A percentile compares a stretch with the other conserved stretches of the same genome.
Evolutionary conservation across 2,888 invertebrate species (phyloP).

Genomic region (Pilophorus perplexus): DNA sequence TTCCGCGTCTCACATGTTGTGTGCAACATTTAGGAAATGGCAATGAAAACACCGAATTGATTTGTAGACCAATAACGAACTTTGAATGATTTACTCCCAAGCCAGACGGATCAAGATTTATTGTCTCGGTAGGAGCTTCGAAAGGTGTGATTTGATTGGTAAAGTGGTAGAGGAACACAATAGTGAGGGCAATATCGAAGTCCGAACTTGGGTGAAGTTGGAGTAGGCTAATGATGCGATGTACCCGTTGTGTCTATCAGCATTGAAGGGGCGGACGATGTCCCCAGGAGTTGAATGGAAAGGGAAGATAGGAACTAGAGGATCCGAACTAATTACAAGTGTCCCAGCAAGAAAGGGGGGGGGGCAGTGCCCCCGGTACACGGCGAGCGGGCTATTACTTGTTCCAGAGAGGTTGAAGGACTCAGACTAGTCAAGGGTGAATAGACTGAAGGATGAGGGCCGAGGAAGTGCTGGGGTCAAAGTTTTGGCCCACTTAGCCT

Average conservation of each 20-base stretch:
- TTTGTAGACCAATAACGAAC: too few relatives aligned
- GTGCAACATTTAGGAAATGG: too few relatives aligned
- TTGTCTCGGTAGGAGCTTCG: too few relatives aligned
- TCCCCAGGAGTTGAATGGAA: conserved; percentile 10
- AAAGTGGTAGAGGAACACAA: not conserved
- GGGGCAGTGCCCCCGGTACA: not conserved
- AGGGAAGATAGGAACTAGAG: not conserved
- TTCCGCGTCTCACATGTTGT: too few relatives aligned
- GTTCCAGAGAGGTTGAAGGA: not conserved
- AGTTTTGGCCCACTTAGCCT: conserved; percentile 32
- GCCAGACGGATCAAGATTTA: too few relatives aligned
- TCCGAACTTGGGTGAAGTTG: not conserved
- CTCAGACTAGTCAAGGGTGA: conserved; percentile 2
- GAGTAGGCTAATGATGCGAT: conserved; percentile 28
- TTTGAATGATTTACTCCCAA: too few relatives aligned
- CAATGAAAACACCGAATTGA: too few relatives aligned
- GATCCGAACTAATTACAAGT: conserved; percentile 32
- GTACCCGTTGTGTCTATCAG: conserved; percentile 19
- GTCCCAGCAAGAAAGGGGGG: conserved; percentile 11
- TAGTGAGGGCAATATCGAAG: not conserved
- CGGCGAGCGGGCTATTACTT: conserved; percentile 3
- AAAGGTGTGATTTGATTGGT: too few relatives aligned
- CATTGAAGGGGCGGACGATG: not conserved
- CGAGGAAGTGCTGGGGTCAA: conserved; percentile 19
- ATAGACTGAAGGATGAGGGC: not conserved